Evolutionary conservation across 2,113 vertebrate species (phyloP), one percentile per base, ranked within the genome.

Genomic region (Clarias macrocephalus): DNA sequence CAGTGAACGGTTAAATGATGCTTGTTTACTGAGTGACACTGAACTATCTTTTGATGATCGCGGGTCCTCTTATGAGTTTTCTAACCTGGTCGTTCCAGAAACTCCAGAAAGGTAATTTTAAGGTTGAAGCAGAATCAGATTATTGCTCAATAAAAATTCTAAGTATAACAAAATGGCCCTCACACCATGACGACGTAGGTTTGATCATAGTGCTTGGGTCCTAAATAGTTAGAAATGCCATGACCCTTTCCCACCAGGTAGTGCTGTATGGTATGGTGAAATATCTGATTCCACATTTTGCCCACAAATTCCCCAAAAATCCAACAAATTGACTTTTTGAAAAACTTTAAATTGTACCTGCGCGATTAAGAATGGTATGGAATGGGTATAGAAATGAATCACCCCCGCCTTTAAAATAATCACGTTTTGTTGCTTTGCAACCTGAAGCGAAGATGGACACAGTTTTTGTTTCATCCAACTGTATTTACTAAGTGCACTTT

Each of bases 41-140:
- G 94, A 93, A 1, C 21, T 85, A 16, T 80, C 89, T 3, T 88
- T 86, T 59, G 88, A 52, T 0, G 92, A 93, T 4, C 66, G 54
- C 80, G 82, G 59, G 3, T 28, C 82, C 18, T 73, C 23, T 68
- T 65, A 37, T 60, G 73, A 87, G 16, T 65, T 84, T 57, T 80
- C 88, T 28, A 19, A 37, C 1, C 23, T 88, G 28, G 56, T 94
- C 2, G 87, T 95, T 48, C 94, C 94, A 0, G 94, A 95, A 37
- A 96, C 95, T 0, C 95, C 95, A 95, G 94, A 95, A 94, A 93
- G 25, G 59, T 83, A n/a, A 0, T 77, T 7, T 52, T 15, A 13
- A 76, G 9, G 73, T 52, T n/a, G 5, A 79, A 30, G 73, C 52
- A 25, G 5, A 80, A 60, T 30, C 54, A 59, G 54, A 60, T 56